phyloP scores from a whole-genome alignment of 1,140 invertebrate species.

The Drosophila tristis region DNA sequence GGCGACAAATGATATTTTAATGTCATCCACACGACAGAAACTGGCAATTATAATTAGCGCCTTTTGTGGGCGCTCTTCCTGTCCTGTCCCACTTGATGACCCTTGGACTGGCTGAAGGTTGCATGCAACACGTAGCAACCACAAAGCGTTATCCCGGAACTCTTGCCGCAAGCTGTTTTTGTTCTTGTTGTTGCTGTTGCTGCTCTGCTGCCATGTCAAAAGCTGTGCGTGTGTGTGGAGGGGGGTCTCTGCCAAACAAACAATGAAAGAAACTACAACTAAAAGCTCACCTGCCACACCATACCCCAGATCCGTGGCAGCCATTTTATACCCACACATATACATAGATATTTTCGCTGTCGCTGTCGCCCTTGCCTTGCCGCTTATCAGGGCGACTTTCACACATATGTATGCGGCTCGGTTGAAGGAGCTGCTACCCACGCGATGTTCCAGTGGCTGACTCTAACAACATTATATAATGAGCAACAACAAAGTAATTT shows the following conservation, averaged over 20 bases:
- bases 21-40: constrained; percentile 24
- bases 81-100: constrained; percentile 14
- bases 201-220: constrained; percentile 26
- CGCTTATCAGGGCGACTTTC: constrained; percentile 47
- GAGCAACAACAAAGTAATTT: constrained; percentile 81
- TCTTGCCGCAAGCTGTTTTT: constrained; percentile 27
- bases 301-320: constrained; percentile 6
- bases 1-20: constrained; percentile 49
- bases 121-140: constrained; percentile 71
- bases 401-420: constrained; percentile 37
- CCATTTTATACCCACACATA: constrained; percentile 21
- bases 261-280: constrained; percentile 31
- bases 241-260: constrained; percentile 21
- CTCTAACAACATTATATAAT: constrained; percentile 76
- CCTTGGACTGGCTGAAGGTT: constrained; percentile 20
- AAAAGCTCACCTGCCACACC: constrained; percentile 34
- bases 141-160: constrained; percentile 11
- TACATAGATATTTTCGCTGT: neutral
- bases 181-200: constrained; percentile 24
- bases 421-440: constrained; percentile 30
- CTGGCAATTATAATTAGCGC: constrained; percentile 61
- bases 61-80: constrained; percentile 6
- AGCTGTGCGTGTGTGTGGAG: constrained; percentile 7
- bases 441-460: constrained; percentile 64
- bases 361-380: too few relatives aligned